Evolutionary conservation across 2,113 vertebrate species (phyloP).

Genomic region (Sorex fumeus): DNA sequence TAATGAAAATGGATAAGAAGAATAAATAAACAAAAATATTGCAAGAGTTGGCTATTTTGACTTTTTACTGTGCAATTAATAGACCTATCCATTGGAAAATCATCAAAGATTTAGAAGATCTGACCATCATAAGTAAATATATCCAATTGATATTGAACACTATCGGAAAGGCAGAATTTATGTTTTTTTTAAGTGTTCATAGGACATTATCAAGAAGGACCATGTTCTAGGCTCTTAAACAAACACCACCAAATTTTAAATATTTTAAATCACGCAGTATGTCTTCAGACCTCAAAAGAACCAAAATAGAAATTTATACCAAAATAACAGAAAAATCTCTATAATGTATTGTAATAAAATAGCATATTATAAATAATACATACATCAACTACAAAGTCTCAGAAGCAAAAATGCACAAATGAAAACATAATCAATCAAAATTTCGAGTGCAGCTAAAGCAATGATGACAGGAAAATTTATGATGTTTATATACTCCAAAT

Average conservation of each 20-base stretch:
- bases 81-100: not conserved
- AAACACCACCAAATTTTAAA: not conserved
- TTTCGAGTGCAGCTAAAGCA: not conserved
- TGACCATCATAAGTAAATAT: not conserved
- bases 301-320: not conserved
- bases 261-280: not conserved
- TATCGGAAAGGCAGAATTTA: not conserved
- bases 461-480: not conserved
- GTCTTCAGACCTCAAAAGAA: not conserved
- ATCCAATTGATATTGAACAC: too few species aligned
- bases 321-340: not conserved
- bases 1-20: not conserved
- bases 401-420: not conserved
- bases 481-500: not conserved
- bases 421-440: not conserved
- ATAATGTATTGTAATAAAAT: not conserved
- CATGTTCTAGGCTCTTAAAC: not conserved
- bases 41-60: not conserved
- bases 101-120: not conserved
- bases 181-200: not conserved
- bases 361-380: not conserved
- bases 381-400: not conserved
- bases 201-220: not conserved
- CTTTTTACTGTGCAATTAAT: not conserved
- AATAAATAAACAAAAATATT: not conserved